A percentile compares a stretch with the other conserved stretches of the same genome.
Conservation (phyloP, 2,797 vertebrate genomes). For the Halcyon badia region DNA sequence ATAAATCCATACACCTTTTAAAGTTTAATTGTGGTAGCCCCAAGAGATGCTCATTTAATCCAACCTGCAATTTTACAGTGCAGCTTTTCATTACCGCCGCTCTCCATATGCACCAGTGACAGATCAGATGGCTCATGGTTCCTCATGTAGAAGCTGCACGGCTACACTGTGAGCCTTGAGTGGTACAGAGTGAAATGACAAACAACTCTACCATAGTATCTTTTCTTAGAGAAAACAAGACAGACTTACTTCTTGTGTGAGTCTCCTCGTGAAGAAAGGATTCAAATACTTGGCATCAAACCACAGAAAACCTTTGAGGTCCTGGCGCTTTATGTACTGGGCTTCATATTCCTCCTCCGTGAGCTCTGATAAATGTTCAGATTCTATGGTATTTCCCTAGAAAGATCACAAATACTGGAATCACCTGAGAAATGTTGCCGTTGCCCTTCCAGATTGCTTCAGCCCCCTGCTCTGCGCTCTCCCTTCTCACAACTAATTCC, state of each 20-base stretch:
- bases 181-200: background rate
- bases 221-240: background rate
- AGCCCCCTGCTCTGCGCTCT: background rate
- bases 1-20: background rate
- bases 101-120: background rate
- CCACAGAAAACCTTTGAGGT: constrained; percentile 98
- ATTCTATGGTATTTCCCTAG: constrained; percentile 94
- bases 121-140: background rate
- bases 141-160: background rate
- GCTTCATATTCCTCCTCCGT: constrained; percentile 98
- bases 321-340: constrained; percentile 92
- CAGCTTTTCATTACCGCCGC: constrained; percentile 24
- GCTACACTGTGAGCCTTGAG: background rate
- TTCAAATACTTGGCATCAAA: constrained; percentile 98
- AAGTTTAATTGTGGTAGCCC: background rate
- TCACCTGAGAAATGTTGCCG: background rate
- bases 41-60: background rate
- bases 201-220: background rate
- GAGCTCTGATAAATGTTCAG: constrained; percentile 95
- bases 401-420: background rate
- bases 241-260: constrained; percentile 92
- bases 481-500: background rate
- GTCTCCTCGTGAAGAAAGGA: constrained; percentile 96
- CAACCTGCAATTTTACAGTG: background rate
- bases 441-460: background rate